Evolutionary conservation across 1,140 invertebrate species (phyloP).

Genomic region (Drosophila pseudoobscura): DNA sequence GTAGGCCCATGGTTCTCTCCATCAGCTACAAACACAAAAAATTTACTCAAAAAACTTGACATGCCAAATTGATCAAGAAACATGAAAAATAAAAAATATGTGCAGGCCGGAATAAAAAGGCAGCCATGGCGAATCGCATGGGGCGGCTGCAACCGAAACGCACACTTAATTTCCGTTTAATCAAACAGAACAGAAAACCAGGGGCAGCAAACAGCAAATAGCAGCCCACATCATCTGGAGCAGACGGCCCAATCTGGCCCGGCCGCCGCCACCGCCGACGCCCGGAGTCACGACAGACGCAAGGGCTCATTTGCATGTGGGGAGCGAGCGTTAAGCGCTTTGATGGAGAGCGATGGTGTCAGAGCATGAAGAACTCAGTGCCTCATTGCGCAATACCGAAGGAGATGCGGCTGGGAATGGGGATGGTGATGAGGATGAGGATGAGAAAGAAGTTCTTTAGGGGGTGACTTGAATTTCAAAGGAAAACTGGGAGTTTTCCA

Average conservation of each 20-base stretch:
- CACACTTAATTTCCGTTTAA: constrained; percentile 79
- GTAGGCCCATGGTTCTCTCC: too few relatives aligned
- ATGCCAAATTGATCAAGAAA: constrained; percentile 34
- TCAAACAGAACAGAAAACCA: constrained; percentile 63
- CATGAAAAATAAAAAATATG: constrained; percentile 35
- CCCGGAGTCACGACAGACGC: constrained; percentile 51
- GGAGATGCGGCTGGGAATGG: constrained; percentile 1
- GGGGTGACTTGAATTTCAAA: constrained; percentile 48
- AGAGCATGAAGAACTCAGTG: constrained; percentile 54
- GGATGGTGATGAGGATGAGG: too few relatives aligned
- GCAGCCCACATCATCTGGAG: constrained; percentile 67
- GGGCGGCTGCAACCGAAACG: constrained; percentile 47
- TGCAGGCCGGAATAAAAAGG: constrained; percentile 43
- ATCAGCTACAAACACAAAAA: too few relatives aligned
- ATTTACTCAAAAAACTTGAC: constrained; percentile 8
- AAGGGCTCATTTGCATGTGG: constrained; percentile 77
- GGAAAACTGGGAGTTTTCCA: constrained; percentile 56
- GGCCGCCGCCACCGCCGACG: not conserved
- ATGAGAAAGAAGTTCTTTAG: constrained; percentile 13
- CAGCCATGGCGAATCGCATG: constrained; percentile 59
- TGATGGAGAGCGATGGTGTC: constrained; percentile 66
- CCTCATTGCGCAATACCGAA: constrained; percentile 45
- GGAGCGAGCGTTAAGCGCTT: constrained; percentile 38
- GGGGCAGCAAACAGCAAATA: constrained; percentile 21
- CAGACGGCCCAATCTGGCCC: constrained; percentile 8